Evolutionary conservation across 2,797 vertebrate genomes (phyloP), one percentile per base, ranked within the genome.

Genomic region (Decapterus maruadsi): DNA sequence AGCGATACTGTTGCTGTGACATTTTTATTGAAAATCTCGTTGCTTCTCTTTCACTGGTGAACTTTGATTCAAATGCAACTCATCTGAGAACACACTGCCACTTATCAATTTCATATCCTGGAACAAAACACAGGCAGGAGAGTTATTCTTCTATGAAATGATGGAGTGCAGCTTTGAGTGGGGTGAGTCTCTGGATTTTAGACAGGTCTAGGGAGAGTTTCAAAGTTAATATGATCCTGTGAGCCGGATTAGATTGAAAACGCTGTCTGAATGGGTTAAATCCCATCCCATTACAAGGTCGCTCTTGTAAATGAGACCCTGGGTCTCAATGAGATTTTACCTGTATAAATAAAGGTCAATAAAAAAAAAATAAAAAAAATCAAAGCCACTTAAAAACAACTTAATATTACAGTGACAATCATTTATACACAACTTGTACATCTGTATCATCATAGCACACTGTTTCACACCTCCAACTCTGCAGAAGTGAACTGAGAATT

Each of bases 11-110:
- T 59, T 68, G 5, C 69, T 63, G 22, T 71, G 74, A 78, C 36
- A 75, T 56, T 62, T 77, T 80, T 34, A 72, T 46, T 81, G 4
- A 79, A 69, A 78, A 60, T 74, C 43, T 69, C 38, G 56, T 29
- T 57, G 36, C 20, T 36, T 57, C n/a, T 70, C 50, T 43, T 73
- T 61, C 29, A 66, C 65, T n/a, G 4, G 63, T 66, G 72, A 78
- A 81, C 73, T 76, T 69, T 70, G 43, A 80, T 72, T 79, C 17
- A 54, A 68, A 74, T 54, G 38, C 19, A 56, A 22, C 43, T 68
- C 60, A 62, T 79, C n/a, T 51, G 75, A 38, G 48, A 78, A 68
- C 42, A 56, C 8, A 11, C 1, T 17, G 45, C 43, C 56, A 55
- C 14, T n/a, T 69, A 70, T 70, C 65, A 72, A 31, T 71, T 80